These are phyloP conservation scores for Burhinus bistriatus DNA, from an alignment of 2,113 vertebrate species.

Conservation along the genomic window DNA sequence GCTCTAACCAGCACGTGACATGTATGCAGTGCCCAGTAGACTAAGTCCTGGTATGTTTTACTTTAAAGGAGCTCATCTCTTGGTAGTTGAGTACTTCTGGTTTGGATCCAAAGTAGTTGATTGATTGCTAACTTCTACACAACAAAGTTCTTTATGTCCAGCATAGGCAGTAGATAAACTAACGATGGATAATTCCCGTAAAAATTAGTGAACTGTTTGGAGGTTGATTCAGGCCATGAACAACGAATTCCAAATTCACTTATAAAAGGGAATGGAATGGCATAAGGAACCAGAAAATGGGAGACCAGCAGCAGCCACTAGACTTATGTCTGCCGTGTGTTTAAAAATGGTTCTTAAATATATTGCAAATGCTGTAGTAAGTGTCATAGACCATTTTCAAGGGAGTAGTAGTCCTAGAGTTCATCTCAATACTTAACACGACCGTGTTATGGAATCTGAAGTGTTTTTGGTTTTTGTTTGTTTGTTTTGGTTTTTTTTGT, in stretches of 20 bases:
- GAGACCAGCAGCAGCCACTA: background rate
- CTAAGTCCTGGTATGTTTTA: background rate
- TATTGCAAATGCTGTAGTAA: background rate
- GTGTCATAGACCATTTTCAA: background rate
- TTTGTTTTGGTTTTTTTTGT: no score
- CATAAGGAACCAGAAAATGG: background rate
- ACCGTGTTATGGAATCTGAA: background rate
- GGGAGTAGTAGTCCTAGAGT: background rate
- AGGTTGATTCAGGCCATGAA: background rate
- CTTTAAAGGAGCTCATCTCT: background rate
- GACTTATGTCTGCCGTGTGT: background rate
- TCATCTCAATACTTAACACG: background rate
- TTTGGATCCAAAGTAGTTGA: background rate
- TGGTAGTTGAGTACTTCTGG: background rate
- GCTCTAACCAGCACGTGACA: background rate
- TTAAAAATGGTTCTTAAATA: background rate
- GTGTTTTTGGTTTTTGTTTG: no score
- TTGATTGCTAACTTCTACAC: background rate
- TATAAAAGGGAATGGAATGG: background rate
- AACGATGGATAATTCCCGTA: background rate
- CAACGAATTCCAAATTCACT: background rate
- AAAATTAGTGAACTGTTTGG: background rate
- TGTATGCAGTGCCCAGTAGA: background rate
- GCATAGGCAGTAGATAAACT: background rate
- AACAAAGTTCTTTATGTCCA: background rate